These are phyloP conservation scores for Lordiphosa collinella DNA, from an alignment of 1,140 invertebrate species.

Conservation along the genomic window DNA sequence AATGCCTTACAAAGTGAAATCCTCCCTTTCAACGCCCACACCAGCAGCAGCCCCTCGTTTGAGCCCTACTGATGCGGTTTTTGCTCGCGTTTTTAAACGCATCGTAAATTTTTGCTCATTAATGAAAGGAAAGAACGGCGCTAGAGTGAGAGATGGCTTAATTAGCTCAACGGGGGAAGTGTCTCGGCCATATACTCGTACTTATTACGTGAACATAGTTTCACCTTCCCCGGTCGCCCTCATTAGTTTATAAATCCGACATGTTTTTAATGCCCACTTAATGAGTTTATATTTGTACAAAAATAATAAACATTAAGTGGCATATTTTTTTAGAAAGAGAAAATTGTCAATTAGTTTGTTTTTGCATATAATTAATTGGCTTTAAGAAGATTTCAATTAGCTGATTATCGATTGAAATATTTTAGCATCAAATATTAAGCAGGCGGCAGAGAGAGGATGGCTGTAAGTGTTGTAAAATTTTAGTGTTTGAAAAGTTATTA, in stretches of 20 bases:
- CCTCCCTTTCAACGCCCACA: too few relatives aligned
- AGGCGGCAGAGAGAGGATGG: too few relatives aligned
- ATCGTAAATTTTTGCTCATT: conserved; percentile 46
- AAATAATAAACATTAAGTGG: neutral
- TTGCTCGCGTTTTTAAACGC: conserved; percentile 35
- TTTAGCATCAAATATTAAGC: too few relatives aligned
- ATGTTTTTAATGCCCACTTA: conserved; percentile 9
- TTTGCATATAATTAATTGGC: neutral
- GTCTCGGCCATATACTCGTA: too few relatives aligned
- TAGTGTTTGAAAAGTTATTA: too few relatives aligned
- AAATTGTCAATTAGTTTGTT: neutral
- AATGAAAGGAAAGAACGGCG: conserved; percentile 6
- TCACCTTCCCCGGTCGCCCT: neutral
- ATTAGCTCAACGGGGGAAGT: conserved; percentile 11
- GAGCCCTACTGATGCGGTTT: conserved; percentile 7
- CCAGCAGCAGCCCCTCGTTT: too few relatives aligned
- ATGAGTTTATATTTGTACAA: conserved; percentile 5
- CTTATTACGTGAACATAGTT: conserved; percentile 12
- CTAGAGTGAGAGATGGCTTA: conserved; percentile 7
- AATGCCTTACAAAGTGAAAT: conserved; percentile 44
- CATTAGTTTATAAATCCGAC: conserved; percentile 18
- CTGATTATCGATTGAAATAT: too few relatives aligned
- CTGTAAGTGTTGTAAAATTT: too few relatives aligned
- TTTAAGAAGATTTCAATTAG: too few relatives aligned
- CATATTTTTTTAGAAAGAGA: neutral